phyloP scores from a whole-genome alignment of 92 coral and sea anemone genomes.

The Isaurus tuberculatus region DNA sequence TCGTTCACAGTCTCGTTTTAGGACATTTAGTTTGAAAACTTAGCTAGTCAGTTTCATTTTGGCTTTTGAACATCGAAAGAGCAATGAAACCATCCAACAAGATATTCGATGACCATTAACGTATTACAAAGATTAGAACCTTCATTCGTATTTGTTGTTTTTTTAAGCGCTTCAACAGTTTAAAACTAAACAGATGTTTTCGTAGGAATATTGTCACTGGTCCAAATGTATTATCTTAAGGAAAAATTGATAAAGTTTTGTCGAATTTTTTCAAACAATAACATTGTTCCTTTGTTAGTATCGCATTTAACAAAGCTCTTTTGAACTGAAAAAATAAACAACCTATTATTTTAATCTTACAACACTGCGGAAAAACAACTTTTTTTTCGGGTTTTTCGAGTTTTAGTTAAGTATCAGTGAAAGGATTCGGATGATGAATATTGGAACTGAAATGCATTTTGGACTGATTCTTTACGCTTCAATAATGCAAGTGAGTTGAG shows the following conservation, averaged over 20 bases:
- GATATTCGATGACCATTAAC: neutral
- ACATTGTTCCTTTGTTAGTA: conserved; percentile 1
- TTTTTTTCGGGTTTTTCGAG: too few species aligned
- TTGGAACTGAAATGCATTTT: neutral
- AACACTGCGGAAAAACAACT: neutral
- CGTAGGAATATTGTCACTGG: neutral
- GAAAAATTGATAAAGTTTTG: neutral
- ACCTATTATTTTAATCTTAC: neutral
- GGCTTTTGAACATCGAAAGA: neutral
- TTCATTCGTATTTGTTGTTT: neutral
- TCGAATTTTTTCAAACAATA: neutral
- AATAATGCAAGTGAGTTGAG: neutral
- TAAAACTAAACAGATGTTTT: too few species aligned
- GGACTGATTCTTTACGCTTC: neutral
- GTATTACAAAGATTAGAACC: neutral
- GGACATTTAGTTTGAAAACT: too few species aligned
- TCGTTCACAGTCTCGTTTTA: too few species aligned
- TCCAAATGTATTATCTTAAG: neutral
- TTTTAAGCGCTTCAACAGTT: neutral
- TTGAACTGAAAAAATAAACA: neutral
- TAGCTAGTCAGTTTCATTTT: neutral
- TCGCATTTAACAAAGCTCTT: conserved; percentile 18
- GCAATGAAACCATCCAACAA: neutral
- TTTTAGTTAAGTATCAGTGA: too few species aligned
- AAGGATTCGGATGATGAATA: too few species aligned